Conservation (phyloP, 2,797 vertebrate species). For the Gila robusta region DNA sequence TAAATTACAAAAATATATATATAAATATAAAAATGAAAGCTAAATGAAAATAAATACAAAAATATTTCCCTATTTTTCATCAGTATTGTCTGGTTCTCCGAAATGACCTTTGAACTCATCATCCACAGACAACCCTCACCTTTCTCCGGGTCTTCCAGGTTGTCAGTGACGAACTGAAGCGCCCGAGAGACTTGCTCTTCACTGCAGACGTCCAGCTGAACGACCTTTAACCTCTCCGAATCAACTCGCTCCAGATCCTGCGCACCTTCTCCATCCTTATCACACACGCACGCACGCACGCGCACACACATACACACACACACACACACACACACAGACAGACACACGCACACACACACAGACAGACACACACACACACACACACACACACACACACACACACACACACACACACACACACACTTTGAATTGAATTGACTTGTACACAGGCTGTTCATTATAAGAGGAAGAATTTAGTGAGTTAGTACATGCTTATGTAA, state of each 20-base stretch:
- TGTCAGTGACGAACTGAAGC: slow-evolving; percentile 75
- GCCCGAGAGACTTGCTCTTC: slow-evolving; percentile 84
- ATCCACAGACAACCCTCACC: slow-evolving; percentile 67
- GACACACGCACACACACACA: too few relatives aligned
- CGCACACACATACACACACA: not conserved
- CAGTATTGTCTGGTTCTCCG: not conserved
- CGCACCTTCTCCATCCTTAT: slow-evolving; percentile 82
- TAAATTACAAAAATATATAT: not conserved
- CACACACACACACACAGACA: too few relatives aligned
- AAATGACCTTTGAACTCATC: slow-evolving; percentile 8
- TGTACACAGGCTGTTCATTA: not conserved
- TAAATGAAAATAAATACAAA: not conserved
- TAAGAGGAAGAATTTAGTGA: too few relatives aligned
- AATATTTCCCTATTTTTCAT: not conserved
- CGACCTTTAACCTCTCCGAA: slow-evolving; percentile 84
- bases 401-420: too few relatives aligned
- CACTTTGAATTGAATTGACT: too few relatives aligned
- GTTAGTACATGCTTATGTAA: too few relatives aligned
- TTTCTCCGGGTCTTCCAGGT: slow-evolving; percentile 76
- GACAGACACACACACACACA: too few relatives aligned
- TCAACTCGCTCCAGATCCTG: slow-evolving; percentile 80
- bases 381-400: too few relatives aligned
- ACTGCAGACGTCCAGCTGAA: slow-evolving; percentile 90
- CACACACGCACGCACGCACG: slow-evolving; percentile 65
- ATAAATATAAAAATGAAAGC: not conserved